phyloP scores from a whole-genome alignment of 2,113 vertebrate genomes.

The Microtus pennsylvanicus region DNA sequence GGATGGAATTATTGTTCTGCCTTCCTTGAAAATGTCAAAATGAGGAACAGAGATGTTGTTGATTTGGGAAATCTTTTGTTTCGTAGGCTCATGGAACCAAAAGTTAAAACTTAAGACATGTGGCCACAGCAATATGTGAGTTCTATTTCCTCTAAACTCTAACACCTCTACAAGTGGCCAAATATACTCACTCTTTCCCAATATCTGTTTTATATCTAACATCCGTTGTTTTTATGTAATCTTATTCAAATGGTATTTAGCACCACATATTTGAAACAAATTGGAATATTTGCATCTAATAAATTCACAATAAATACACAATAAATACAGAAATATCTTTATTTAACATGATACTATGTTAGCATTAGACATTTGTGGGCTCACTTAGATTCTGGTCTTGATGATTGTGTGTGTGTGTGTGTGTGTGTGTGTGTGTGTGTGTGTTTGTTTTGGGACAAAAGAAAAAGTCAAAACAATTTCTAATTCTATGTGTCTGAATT shows the following conservation, averaged over 20 bases:
- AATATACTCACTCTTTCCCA: neutral
- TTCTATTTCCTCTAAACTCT: neutral
- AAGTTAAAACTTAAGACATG: neutral
- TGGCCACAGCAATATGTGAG: neutral
- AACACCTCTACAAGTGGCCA: neutral
- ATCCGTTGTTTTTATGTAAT: neutral
- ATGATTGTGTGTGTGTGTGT: neutral
- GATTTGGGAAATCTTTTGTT: neutral
- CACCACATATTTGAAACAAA: neutral
- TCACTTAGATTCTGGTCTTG: neutral
- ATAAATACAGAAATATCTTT: neutral
- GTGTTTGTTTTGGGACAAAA: neutral
- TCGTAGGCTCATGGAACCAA: neutral
- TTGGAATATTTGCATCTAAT: slow-evolving; percentile 25
- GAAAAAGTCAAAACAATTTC: slow-evolving; percentile 13
- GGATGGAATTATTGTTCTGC: neutral
- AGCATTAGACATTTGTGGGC: slow-evolving; percentile 16
- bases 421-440: neutral
- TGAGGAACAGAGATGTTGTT: neutral
- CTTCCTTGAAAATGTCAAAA: neutral
- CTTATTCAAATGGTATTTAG: slow-evolving; percentile 34
- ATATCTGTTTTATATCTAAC: neutral
- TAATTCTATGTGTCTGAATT: neutral
- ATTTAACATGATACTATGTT: neutral
- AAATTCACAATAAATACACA: neutral